Evolutionary conservation across 2,888 invertebrate genomes (phyloP), one percentile per base, ranked within the genome.

Genomic region (Lomographa bimaculata): DNA sequence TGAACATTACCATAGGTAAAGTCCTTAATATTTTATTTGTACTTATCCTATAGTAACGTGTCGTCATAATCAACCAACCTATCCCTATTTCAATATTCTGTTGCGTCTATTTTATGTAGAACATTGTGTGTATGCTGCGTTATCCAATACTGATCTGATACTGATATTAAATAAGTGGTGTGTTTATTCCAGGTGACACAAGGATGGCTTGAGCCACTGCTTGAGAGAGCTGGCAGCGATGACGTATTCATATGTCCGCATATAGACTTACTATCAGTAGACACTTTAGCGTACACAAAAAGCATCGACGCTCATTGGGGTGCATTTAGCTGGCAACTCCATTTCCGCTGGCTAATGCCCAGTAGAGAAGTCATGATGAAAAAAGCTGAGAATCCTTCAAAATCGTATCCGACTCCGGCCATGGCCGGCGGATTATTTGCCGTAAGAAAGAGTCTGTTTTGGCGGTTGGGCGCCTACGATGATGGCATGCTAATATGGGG

Each of bases 301-400:
- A 96, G 96, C 44, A 97, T 97, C 54, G 98, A 99, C 74, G 92
- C 98, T 27, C 98, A 98, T 64, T 98, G 98, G 95, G 99, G 99
- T 2, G 98, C 97, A 0, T 98, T 99, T 76, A 99, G 98, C 77
- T 99, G 99, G 98, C 95, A 97, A 56, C 89, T 99, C 7, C 98
- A 98, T 71, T 99, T 95, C 64, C 90, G 96, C 10, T 96, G 95
- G 96, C 93, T 95, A 53, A 93, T 95, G 38, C 91, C 96, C 0
- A 94, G 94, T 12, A 91, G 90, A 17, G 87, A 91, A 37, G 91
- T 94, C 44, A 79, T 94, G 61, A 83, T 90, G 47, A 90, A 92
- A 42, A 85, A 93, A 52, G 86, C 91, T 7, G 79, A 91, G 24
- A 92, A 93, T 56, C 92, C 92, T 4, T 92, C 94, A 0, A 91